Evolutionary conservation across 2,113 vertebrate species (phyloP).

Genomic region (Bucco capensis): DNA sequence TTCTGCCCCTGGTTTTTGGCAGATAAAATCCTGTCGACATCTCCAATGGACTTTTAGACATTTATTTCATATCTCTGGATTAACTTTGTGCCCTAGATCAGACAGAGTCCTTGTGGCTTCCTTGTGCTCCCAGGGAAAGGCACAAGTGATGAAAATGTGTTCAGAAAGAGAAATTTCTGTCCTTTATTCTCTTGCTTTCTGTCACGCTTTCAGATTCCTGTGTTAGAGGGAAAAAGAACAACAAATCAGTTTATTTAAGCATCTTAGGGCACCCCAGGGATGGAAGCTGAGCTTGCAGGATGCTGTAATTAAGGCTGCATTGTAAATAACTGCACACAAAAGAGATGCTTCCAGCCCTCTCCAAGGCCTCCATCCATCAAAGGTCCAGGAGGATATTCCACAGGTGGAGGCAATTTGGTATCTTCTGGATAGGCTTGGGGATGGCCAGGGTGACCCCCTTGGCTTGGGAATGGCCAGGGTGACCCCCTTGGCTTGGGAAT

Average conservation of each 20-base stretch:
- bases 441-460: no score
- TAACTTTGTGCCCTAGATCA: fast-evolving
- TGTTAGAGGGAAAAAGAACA: background rate
- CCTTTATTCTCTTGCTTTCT: background rate
- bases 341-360: background rate
- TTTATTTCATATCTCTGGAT: background rate
- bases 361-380: background rate
- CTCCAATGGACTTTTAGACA: background rate
- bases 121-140: background rate
- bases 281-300: background rate
- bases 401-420: background rate
- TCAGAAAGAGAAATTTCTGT: background rate
- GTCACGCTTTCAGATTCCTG: background rate
- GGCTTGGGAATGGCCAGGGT: no score
- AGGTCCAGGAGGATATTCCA: background rate
- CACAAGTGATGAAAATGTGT: background rate
- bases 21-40: background rate
- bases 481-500: no score
- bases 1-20: background rate
- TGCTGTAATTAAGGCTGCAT: background rate
- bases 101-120: background rate
- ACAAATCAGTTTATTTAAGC: background rate
- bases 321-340: background rate
- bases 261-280: background rate
- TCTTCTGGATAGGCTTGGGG: no score